Percentiles rank a stretch among this genome's conserved stretches.
Evolutionary conservation across 2,113 vertebrate genomes (phyloP).

Genomic region (Verasper variegatus): DNA sequence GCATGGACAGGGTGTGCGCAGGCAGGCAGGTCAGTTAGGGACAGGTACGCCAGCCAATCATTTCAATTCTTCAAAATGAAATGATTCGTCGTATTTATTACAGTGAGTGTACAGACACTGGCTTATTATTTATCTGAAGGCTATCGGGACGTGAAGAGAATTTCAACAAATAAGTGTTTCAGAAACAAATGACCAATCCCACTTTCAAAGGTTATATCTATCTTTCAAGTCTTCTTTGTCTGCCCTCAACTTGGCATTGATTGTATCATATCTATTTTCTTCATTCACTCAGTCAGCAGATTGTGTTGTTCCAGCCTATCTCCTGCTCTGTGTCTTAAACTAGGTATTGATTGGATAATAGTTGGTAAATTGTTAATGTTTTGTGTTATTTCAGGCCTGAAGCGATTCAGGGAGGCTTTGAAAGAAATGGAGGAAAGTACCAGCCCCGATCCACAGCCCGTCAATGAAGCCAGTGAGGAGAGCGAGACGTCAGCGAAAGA

Average conservation of each 20-base stretch:
- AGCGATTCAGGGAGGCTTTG: slow-evolving; percentile 87
- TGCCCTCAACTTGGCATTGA: not conserved
- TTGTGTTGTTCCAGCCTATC: not conserved
- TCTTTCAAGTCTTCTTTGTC: not conserved
- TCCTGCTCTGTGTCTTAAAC: not conserved
- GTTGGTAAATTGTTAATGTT: slow-evolving; percentile 10
- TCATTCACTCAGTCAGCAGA: not conserved
- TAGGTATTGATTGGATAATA: slow-evolving; percentile 11
- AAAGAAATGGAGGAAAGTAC: slow-evolving; percentile 74
- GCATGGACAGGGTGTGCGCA: no score
- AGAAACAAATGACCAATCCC: no score
- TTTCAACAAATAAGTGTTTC: no score
- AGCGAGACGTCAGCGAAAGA: slow-evolving; percentile 65
- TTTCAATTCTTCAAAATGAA: no score
- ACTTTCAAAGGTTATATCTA: no score
- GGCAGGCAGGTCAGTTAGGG: no score
- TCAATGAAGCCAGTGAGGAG: slow-evolving; percentile 43
- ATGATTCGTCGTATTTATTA: no score
- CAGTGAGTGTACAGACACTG: no score
- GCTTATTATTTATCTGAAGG: no score
- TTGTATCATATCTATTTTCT: not conserved
- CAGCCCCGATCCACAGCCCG: slow-evolving; percentile 39
- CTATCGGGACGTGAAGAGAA: no score
- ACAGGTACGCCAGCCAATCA: no score
- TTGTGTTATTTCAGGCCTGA: slow-evolving; percentile 84